Evolutionary conservation across 2,888 invertebrate species (phyloP), one percentile per base, ranked within the genome.

Genomic region (Stomorhina lunata): DNA sequence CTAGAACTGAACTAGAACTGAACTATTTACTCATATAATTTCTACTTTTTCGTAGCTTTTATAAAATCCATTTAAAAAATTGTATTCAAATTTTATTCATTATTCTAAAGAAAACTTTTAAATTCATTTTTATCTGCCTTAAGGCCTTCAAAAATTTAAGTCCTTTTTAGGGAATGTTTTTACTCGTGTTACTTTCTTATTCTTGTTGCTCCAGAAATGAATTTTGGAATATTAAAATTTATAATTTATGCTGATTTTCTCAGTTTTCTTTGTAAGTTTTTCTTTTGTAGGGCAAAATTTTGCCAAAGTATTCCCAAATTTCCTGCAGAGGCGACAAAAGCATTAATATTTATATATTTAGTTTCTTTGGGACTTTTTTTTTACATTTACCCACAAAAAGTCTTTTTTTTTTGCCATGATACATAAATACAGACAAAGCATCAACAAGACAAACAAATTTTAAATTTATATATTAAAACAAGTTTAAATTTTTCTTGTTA

Each of bases 131-230:
- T n/a, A n/a, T n/a, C n/a, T n/a, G n/a, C n/a, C n/a, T n/a, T n/a
- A n/a, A n/a, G n/a, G n/a, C n/a, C n/a, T n/a, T n/a, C n/a, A n/a
- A n/a, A n/a, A n/a, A n/a, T n/a, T n/a, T n/a, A n/a, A n/a, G n/a
- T n/a, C n/a, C n/a, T n/a, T n/a, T n/a, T n/a, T n/a, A n/a, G n/a
- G n/a, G n/a, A n/a, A n/a, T n/a, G n/a, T n/a, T n/a, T n/a, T n/a
- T n/a, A n/a, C 6, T 61, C 15, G 9, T 32, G 50, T 45, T 59
- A 15, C 48, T 76, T 48, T 71, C 69, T 53, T 76, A 34, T 76
- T 76, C 66, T 69, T 63, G 55, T 80, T 57, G 45, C 17, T 32
- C 55, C 80, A 34, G 32, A 75, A 32, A 65, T 75, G 40, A 12
- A 73, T 73, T 48, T 59, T 29, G n/a, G 22, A 57, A 69, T 71